phyloP scores from a whole-genome alignment of 2,888 invertebrate genomes.

The Platycheirus rosarum region DNA sequence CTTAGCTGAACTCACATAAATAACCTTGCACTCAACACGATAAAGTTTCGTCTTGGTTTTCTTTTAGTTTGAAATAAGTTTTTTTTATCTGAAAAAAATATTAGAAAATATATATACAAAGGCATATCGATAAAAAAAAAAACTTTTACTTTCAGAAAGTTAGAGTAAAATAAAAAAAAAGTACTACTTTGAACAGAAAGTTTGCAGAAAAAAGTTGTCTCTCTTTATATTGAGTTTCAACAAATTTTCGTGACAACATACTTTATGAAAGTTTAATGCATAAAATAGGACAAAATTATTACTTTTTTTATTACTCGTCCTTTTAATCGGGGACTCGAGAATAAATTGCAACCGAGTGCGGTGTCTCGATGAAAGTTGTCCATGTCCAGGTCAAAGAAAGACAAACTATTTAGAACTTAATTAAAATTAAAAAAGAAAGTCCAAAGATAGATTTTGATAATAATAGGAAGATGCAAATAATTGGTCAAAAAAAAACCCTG shows the following conservation, averaged over 20 bases:
- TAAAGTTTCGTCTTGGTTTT: slow-evolving; percentile 35
- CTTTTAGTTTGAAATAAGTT: slow-evolving; percentile 24
- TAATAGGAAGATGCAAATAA: too few relatives aligned
- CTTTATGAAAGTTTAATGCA: slow-evolving; percentile 25
- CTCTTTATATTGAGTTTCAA: slow-evolving; percentile 11
- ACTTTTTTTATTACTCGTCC: slow-evolving; percentile 1
- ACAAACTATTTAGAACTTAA: neutral
- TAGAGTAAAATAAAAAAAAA: slow-evolving; percentile 12
- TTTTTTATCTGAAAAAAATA: neutral
- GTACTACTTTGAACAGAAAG: slow-evolving; percentile 3
- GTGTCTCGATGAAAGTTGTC: neutral
- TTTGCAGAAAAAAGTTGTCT: slow-evolving; percentile 26
- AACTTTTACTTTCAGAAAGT: slow-evolving; percentile 40
- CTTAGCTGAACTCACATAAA: slow-evolving; percentile 31
- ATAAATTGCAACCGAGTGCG: slow-evolving; percentile 2
- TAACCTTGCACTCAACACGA: slow-evolving; percentile 37
- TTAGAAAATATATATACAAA: neutral
- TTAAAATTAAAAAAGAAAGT: neutral
- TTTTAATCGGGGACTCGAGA: neutral
- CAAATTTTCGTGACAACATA: slow-evolving; percentile 43
- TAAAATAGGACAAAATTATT: slow-evolving; percentile 29
- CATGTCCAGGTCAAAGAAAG: neutral
- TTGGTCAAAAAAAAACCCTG: too few relatives aligned
- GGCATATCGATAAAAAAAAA: slow-evolving; percentile 25
- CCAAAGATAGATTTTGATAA: too few relatives aligned